A percentile compares a stretch with the other conserved stretches of the same genome.
These are phyloP conservation scores for Chaetophractus vellerosus DNA, from an alignment of 2,797 vertebrate genomes.

Conservation along the genomic window DNA sequence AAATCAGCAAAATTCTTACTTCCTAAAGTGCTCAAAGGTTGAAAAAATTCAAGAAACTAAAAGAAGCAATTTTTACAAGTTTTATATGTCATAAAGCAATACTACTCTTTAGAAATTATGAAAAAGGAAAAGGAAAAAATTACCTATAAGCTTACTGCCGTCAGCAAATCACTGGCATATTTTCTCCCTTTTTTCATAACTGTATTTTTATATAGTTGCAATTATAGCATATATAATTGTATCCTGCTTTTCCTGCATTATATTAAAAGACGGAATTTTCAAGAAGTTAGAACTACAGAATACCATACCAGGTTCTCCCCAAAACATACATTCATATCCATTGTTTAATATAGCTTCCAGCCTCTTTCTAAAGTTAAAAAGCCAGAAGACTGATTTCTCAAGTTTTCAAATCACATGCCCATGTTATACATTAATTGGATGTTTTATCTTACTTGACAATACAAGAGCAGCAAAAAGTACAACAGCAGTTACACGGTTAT, in stretches of 20 bases:
- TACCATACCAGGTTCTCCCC: neutral
- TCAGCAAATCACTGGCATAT: slow-evolving; percentile 49
- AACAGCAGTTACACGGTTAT: slow-evolving; percentile 7
- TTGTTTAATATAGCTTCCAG: slow-evolving; percentile 2
- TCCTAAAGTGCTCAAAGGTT: slow-evolving; percentile 32
- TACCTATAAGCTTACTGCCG: neutral
- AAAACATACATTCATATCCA: slow-evolving; percentile 48
- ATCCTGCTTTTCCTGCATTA: slow-evolving; percentile 50
- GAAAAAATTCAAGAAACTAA: neutral
- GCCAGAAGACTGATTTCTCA: slow-evolving; percentile 2
- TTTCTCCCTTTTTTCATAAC: slow-evolving; percentile 69
- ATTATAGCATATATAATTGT: slow-evolving; percentile 35
- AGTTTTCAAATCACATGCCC: slow-evolving; percentile 36
- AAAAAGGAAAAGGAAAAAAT: neutral
- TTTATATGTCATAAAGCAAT: slow-evolving; percentile 29
- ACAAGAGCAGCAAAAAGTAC: slow-evolving; percentile 44
- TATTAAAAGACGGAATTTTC: slow-evolving; percentile 61
- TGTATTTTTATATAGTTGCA: slow-evolving; percentile 62
- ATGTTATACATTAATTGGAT: slow-evolving; percentile 53
- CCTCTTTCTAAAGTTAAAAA: slow-evolving; percentile 58
- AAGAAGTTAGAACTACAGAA: slow-evolving; percentile 47
- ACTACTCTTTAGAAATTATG: slow-evolving; percentile 39
- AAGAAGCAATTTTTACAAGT: neutral
- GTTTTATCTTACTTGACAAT: slow-evolving; percentile 23
- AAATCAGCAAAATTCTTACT: slow-evolving; percentile 51